Base-by-base conservation (phyloP, 2,888 invertebrate species). In the Drosophila borealis region DNA sequence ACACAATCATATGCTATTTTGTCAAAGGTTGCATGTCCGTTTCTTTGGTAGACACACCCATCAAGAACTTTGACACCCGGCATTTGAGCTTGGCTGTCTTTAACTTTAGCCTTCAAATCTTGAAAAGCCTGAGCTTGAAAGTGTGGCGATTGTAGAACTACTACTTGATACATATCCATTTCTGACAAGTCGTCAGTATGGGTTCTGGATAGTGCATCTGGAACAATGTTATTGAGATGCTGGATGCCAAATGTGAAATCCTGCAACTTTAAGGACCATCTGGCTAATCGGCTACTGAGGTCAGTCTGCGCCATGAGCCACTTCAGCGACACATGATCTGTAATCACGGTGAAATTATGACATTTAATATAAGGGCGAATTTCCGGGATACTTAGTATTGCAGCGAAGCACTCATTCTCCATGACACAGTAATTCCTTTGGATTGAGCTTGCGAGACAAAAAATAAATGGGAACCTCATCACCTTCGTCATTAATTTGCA, bases 361-460 rank as follows among this genome's bases (percentile, higher is more conserved):
- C 36, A 19, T 9, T 49, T 36, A 4, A 49, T 9, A 13, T 57
- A 66, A 0, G 51, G 19, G 1, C 56, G 6, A 29, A 48, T 66
- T 13, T 51, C 66, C 25, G 57, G 51, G 2, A 4, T 51, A n/a
- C 13, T 14, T 14, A 64, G n/a, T 2, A 67, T 34, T 1, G 46
- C 48, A 4, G 56, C 46, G 4, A 56, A 41, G 10, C 67, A 53
- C 9, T 67, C 67, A 36, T 56, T 64, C 10, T 67, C 67, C 0
- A 48, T 60, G 3, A 49, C 56, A 0, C 36, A 41, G 13, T 56
- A 3, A 3, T 19, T 19, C 19, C 19, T 19, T 19, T 70, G 34
- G 25, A 25, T 56, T 59, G 4, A 68, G 19, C 25, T 64, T 57
- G 0, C 61, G 55, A 1, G 68, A 55, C 68, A 69, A 60, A 17